These are phyloP conservation scores for Lamprotornis superbus DNA, from an alignment of 2,113 vertebrate genomes.

Conservation along the genomic window DNA sequence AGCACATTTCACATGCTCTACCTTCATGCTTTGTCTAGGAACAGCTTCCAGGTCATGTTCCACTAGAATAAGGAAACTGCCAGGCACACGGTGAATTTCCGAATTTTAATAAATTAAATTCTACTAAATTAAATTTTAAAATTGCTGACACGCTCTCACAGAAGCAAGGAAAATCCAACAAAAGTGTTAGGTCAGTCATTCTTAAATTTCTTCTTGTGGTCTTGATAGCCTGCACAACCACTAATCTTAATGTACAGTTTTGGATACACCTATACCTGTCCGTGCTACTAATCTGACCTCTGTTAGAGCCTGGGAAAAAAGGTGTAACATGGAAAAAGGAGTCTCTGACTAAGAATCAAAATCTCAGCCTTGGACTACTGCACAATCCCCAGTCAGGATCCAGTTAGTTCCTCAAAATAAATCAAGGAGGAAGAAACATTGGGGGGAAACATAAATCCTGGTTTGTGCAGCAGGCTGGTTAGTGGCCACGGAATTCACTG, in stretches of 20 bases:
- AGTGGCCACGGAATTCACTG: neutral
- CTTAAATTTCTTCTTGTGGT: neutral
- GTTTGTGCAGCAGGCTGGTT: neutral
- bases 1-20: neutral
- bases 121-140: neutral
- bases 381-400: neutral
- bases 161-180: neutral
- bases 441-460: neutral
- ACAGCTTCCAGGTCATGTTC: rapidly evolving
- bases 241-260: neutral
- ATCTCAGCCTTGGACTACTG: neutral
- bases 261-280: rapidly evolving
- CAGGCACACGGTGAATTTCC: neutral
- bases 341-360: neutral
- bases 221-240: neutral
- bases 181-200: neutral
- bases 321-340: neutral
- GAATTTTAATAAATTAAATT: neutral
- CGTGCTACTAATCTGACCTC: rapidly evolving
- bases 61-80: neutral
- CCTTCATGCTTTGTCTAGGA: neutral
- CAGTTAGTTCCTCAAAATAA: neutral
- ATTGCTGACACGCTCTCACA: neutral
- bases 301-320: neutral
- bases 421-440: neutral